Percentiles rank a stretch among this genome's conserved stretches.
These are phyloP conservation scores for Zaprionus camerounensis DNA, from an alignment of 1,140 invertebrate species.

Conservation along the genomic window DNA sequence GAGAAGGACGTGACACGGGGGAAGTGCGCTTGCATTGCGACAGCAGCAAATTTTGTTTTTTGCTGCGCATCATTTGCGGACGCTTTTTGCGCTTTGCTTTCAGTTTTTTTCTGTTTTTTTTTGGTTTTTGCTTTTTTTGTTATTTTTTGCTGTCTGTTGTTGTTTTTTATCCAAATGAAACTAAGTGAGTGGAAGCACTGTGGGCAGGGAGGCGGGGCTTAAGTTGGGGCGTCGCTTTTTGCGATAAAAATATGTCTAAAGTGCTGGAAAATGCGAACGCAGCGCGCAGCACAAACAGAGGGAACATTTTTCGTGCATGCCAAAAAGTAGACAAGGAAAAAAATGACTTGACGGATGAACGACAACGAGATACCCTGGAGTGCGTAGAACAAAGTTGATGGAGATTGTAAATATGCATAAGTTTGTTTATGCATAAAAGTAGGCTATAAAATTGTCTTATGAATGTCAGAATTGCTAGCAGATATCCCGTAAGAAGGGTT, in stretches of 20 bases:
- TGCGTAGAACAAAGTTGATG: neutral
- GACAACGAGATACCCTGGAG: neutral
- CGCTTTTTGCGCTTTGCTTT: slow-evolving; percentile 49
- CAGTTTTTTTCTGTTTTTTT: slow-evolving; percentile 20
- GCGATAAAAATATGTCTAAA: slow-evolving; percentile 39
- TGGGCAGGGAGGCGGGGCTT: slow-evolving; percentile 6
- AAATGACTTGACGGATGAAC: neutral
- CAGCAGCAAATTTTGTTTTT: slow-evolving; percentile 37
- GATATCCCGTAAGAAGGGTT: neutral
- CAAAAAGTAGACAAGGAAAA: slow-evolving; percentile 32
- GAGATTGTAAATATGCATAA: neutral
- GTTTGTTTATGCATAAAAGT: neutral
- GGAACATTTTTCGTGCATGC: slow-evolving; percentile 16
- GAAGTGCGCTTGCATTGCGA: slow-evolving; percentile 30
- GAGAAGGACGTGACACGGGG: neutral
- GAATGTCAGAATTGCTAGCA: neutral
- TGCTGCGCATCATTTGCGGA: slow-evolving; percentile 47
- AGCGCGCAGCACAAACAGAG: slow-evolving; percentile 29
- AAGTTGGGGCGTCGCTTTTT: neutral
- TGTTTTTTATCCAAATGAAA: slow-evolving; percentile 66
- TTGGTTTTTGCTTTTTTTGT: slow-evolving; percentile 12
- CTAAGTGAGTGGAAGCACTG: slow-evolving; percentile 69
- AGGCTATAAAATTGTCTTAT: neutral
- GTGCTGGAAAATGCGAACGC: slow-evolving; percentile 48
- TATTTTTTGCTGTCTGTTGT: slow-evolving; percentile 35